Conservation (phyloP, 23 tunicate species). For the Styela clava region DNA sequence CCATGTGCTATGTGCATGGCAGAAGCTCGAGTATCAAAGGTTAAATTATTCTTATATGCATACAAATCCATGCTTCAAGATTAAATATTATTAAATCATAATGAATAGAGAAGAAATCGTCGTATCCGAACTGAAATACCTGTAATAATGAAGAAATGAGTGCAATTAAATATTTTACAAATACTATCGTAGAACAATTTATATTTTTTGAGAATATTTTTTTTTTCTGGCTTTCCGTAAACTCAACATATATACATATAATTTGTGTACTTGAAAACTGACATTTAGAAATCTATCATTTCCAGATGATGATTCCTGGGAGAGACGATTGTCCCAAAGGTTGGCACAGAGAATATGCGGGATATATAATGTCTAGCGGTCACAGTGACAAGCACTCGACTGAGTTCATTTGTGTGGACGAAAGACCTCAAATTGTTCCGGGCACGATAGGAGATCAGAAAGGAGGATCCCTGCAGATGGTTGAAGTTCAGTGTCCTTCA, state of each 20-base stretch:
- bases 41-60: no score
- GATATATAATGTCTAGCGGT: conserved; percentile 16
- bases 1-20: conserved; percentile 42
- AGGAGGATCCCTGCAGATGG: conserved; percentile 27
- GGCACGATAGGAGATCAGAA: conserved; percentile 46
- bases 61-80: no score
- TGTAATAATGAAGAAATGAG: no score
- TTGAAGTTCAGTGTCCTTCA: conserved; percentile 37
- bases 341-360: conserved; percentile 27
- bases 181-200: no score
- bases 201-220: background rate
- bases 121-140: no score
- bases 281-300: background rate
- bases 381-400: conserved; percentile 33
- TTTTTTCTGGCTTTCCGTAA: no score
- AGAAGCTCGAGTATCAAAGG: background rate
- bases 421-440: conserved; percentile 33
- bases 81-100: no score
- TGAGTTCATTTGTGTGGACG: conserved; percentile 40
- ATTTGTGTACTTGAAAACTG: no score
- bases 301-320: conserved; percentile 53
- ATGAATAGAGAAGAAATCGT: no score
- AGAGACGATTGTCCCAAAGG: conserved; percentile 24
- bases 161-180: no score
- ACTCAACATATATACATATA: no score